phyloP scores from a whole-genome alignment of 2,113 vertebrate genomes.

The Brienomyrus longianalis region DNA sequence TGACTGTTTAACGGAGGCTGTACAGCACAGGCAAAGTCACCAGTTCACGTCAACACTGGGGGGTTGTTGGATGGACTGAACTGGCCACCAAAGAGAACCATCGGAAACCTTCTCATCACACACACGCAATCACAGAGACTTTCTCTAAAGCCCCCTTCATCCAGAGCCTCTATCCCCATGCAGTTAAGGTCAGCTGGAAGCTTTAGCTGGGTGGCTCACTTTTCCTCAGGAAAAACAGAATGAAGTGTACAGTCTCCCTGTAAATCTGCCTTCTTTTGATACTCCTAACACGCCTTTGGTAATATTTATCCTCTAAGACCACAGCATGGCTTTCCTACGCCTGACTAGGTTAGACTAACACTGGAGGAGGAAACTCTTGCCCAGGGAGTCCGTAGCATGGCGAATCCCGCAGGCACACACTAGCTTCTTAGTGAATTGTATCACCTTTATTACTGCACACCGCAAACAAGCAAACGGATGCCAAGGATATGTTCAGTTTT shows the following conservation, averaged over 20 bases:
- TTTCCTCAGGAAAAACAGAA: neutral
- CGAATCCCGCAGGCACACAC: constrained; percentile 1
- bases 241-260: neutral
- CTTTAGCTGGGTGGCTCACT: neutral
- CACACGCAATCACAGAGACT: neutral
- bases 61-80: neutral
- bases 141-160: neutral
- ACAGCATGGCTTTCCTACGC: constrained; percentile 10
- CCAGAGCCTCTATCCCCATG: neutral
- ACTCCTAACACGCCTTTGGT: constrained; percentile 29
- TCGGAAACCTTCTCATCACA: neutral
- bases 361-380: constrained; percentile 19
- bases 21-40: neutral
- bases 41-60: neutral
- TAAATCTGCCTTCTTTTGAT: constrained; percentile 20
- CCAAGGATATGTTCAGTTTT: neutral
- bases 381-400: constrained; percentile 20
- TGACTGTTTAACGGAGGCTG: neutral
- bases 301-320: constrained; percentile 30
- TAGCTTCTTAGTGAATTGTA: neutral
- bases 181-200: neutral
- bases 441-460: neutral
- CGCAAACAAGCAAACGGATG: neutral
- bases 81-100: neutral
- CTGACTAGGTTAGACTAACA: constrained; percentile 37